Conservation (phyloP, 2,797 vertebrate genomes). For the Poeciliopsis infans region DNA sequence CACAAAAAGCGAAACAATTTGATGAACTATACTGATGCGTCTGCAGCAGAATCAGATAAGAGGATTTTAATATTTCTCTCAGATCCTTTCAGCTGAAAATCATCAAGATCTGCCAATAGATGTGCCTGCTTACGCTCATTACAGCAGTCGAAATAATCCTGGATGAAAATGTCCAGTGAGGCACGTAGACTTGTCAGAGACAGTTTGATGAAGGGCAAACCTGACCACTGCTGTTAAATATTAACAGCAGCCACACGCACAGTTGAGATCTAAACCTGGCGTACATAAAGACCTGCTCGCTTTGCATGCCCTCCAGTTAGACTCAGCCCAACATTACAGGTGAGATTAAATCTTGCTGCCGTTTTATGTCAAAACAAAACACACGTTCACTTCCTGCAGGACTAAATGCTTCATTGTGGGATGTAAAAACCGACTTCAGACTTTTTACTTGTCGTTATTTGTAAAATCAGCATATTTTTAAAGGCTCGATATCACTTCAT, state of each 20-base stretch:
- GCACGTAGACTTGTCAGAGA: background rate
- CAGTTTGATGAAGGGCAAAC: slow-evolving; percentile 30
- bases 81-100: background rate
- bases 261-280: slow-evolving; percentile 19
- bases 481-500: no score
- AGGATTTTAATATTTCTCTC: background rate
- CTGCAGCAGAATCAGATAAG: background rate
- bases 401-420: background rate
- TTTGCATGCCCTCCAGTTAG: slow-evolving; percentile 12
- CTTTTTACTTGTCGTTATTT: background rate
- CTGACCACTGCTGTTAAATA: slow-evolving; percentile 43
- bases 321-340: slow-evolving; percentile 7
- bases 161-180: slow-evolving; percentile 5
- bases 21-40: background rate
- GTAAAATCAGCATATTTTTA: background rate
- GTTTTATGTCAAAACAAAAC: slow-evolving; percentile 10
- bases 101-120: background rate
- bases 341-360: slow-evolving; percentile 14
- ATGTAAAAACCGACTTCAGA: background rate
- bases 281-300: slow-evolving; percentile 6
- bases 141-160: background rate
- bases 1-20: background rate
- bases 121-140: background rate
- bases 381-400: background rate
- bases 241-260: slow-evolving; percentile 45